These are phyloP conservation scores for Leucoraja erinaceus DNA, from an alignment of 2,113 vertebrate species.

Conservation along the genomic window DNA sequence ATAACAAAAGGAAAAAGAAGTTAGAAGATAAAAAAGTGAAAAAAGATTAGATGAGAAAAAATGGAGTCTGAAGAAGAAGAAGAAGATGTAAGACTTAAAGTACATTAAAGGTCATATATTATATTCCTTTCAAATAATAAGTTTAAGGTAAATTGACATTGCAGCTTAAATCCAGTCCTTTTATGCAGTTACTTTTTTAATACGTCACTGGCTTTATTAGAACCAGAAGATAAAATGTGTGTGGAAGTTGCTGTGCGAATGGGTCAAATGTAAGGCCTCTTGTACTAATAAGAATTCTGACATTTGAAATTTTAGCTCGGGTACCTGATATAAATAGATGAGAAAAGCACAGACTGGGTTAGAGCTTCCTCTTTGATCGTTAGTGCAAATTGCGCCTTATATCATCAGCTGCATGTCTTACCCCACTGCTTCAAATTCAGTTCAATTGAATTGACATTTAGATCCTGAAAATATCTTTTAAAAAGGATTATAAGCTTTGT, in stretches of 20 bases:
- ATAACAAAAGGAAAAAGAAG: not conserved
- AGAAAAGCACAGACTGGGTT: not conserved
- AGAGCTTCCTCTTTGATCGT: too few species aligned
- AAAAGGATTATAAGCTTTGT: not conserved
- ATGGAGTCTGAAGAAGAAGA: not conserved
- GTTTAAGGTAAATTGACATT: not conserved
- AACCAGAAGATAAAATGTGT: not conserved
- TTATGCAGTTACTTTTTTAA: not conserved
- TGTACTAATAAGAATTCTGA: not conserved
- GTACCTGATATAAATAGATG: not conserved
- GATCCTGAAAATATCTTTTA: not conserved
- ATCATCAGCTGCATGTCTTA: too few species aligned
- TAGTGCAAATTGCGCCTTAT: too few species aligned
- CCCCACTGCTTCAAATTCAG: too few species aligned
- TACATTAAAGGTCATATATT: not conserved
- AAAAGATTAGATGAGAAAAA: not conserved
- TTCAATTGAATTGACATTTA: not conserved
- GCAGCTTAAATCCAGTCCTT: not conserved
- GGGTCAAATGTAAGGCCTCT: not conserved
- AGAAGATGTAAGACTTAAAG: not conserved
- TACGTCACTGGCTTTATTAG: not conserved
- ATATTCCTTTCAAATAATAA: not conserved
- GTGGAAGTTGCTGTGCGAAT: not conserved
- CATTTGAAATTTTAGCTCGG: not conserved
- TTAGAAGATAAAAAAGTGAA: not conserved